These are phyloP conservation scores for Oxystoma pomonae DNA, from an alignment of 2,888 invertebrate species.

Conservation along the genomic window DNA sequence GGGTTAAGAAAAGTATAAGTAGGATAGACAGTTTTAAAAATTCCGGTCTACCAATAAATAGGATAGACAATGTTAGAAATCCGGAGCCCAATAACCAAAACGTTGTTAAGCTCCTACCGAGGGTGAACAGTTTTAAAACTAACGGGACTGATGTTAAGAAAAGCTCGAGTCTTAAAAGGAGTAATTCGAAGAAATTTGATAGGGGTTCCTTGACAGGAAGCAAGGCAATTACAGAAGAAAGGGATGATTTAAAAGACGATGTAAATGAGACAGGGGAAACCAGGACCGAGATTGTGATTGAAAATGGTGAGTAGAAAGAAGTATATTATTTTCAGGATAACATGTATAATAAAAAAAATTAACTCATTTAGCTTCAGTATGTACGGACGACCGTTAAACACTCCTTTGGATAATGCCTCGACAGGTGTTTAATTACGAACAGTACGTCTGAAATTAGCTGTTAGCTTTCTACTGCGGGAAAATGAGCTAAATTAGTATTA, in stretches of 20 bases:
- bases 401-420: no score
- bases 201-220: neutral
- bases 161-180: conserved; percentile 8
- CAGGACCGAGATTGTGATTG: neutral
- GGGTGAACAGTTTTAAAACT: neutral
- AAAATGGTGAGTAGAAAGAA: neutral
- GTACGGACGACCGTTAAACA: no score
- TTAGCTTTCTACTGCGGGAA: no score
- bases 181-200: conserved; percentile 1
- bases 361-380: no score
- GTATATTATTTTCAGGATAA: no score
- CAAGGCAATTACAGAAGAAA: neutral
- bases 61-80: conserved; percentile 11
- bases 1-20: conserved; percentile 18
- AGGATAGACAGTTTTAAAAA: conserved; percentile 12
- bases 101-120: neutral
- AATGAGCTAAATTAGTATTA: no score
- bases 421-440: no score
- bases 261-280: neutral
- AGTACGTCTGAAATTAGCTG: no score
- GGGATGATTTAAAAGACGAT: neutral
- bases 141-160: conserved; percentile 2
- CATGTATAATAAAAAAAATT: no score
- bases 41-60: neutral
- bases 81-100: neutral